phyloP scores from a whole-genome alignment of 2,888 invertebrate species.

The Noctua janthina region DNA sequence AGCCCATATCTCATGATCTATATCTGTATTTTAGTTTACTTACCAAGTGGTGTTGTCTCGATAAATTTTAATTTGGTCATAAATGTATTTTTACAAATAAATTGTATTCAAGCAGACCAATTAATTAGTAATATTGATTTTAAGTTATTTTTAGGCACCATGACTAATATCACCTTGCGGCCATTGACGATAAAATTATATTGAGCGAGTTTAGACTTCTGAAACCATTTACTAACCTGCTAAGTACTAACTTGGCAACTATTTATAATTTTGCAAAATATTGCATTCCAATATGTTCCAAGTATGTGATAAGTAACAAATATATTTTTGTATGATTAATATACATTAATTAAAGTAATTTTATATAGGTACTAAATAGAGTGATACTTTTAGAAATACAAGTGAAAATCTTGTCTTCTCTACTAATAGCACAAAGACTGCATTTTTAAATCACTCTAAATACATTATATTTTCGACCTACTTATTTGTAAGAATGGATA shows the following conservation, averaged over 20 bases:
- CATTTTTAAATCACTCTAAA: slow-evolving; percentile 47
- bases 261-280: slow-evolving; percentile 36
- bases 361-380: slow-evolving; percentile 40
- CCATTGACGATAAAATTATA: slow-evolving; percentile 16
- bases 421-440: slow-evolving; percentile 48
- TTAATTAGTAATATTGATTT: slow-evolving; percentile 38
- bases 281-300: slow-evolving; percentile 59
- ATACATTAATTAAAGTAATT: slow-evolving; percentile 48
- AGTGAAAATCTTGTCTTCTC: slow-evolving; percentile 28
- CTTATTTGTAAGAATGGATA: slow-evolving; percentile 14
- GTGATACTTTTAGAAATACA: slow-evolving; percentile 43
- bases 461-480: slow-evolving; percentile 29
- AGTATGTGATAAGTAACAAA: slow-evolving; percentile 56
- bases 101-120: slow-evolving; percentile 29
- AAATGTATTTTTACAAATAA: slow-evolving; percentile 34
- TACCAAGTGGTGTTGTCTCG: slow-evolving; percentile 12
- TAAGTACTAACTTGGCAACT: slow-evolving; percentile 34
- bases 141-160: slow-evolving; percentile 30
- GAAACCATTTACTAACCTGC: slow-evolving; percentile 25
- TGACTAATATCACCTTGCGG: slow-evolving; percentile 13
- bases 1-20: slow-evolving; percentile 27
- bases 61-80: slow-evolving; percentile 23
- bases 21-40: slow-evolving; percentile 27
- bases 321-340: slow-evolving; percentile 61
- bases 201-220: not conserved